phyloP scores from a whole-genome alignment of 2,888 invertebrate species.

The Terebella lapidaria region DNA sequence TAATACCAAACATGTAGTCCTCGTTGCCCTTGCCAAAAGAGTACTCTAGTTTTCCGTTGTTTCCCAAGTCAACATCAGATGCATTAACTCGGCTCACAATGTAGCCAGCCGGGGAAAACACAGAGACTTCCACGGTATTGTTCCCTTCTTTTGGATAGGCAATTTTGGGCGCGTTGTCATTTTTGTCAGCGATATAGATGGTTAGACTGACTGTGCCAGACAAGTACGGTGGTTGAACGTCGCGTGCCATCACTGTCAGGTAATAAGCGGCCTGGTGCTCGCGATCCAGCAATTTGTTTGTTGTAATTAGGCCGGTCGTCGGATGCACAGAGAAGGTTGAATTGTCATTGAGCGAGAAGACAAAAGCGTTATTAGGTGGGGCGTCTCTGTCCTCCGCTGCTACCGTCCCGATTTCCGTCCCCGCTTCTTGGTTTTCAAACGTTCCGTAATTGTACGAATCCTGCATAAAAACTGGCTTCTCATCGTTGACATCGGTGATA shows the following conservation, averaged over 20 bases:
- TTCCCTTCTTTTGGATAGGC: neutral
- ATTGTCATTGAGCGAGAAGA: constrained; percentile 10
- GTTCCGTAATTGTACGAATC: constrained; percentile 18
- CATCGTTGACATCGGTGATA: constrained; percentile 23
- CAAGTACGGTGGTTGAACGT: constrained; percentile 10
- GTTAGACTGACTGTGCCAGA: constrained; percentile 8
- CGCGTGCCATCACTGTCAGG: constrained; percentile 18
- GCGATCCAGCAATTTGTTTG: constrained; percentile 56
- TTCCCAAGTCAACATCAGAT: constrained; percentile 7
- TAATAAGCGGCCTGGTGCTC: constrained; percentile 20
- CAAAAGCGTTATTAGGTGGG: constrained; percentile 19
- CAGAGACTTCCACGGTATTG: neutral
- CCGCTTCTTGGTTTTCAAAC: constrained; percentile 21
- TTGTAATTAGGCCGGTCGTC: constrained; percentile 76
- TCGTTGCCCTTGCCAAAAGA: neutral
- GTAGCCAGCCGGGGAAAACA: constrained; percentile 2
- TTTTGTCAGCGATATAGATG: constrained; percentile 18
- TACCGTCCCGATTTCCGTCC: constrained; percentile 21
- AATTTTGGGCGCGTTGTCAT: constrained; percentile 22
- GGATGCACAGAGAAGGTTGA: constrained; percentile 63
- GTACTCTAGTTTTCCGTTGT: constrained; percentile 1
- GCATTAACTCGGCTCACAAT: constrained; percentile 1
- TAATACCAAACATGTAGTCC: neutral
- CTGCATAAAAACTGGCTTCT: constrained; percentile 18
- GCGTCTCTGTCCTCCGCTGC: constrained; percentile 21